Conservation (phyloP, 2,113 vertebrate genomes). For the Laticauda colubrina region DNA sequence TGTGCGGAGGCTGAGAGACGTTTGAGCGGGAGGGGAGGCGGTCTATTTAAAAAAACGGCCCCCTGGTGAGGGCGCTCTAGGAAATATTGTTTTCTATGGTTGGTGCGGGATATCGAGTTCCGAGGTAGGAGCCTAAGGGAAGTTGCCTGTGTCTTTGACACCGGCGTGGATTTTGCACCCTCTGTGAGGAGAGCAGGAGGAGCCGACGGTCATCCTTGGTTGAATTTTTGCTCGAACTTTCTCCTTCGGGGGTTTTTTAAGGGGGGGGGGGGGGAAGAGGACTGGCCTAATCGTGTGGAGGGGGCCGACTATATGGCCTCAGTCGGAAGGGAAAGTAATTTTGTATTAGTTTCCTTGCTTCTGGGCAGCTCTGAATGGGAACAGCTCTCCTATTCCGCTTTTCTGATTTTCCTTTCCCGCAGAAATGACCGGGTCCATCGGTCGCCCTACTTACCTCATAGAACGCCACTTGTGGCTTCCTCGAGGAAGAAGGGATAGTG, state of each 20-base stretch:
- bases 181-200: too few species aligned
- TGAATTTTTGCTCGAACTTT: not conserved
- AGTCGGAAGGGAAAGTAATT: not conserved
- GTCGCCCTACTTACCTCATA: not conserved
- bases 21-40: slow-evolving; percentile 13
- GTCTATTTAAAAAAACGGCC: slow-evolving; percentile 3
- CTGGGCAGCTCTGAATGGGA: not conserved
- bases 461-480: not conserved
- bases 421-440: not conserved
- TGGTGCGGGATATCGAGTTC: not conserved
- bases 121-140: not conserved
- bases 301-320: not conserved
- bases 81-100: not conserved
- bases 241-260: not conserved
- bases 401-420: not conserved
- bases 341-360: not conserved
- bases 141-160: not conserved
- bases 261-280: accelerated
- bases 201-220: not conserved
- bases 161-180: not conserved
- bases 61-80: not conserved
- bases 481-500: not conserved
- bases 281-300: not conserved
- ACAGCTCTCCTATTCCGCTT: not conserved
- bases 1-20: not conserved